Evolutionary conservation across 2,888 invertebrate genomes (phyloP).

Genomic region (Orthosia incerta): DNA sequence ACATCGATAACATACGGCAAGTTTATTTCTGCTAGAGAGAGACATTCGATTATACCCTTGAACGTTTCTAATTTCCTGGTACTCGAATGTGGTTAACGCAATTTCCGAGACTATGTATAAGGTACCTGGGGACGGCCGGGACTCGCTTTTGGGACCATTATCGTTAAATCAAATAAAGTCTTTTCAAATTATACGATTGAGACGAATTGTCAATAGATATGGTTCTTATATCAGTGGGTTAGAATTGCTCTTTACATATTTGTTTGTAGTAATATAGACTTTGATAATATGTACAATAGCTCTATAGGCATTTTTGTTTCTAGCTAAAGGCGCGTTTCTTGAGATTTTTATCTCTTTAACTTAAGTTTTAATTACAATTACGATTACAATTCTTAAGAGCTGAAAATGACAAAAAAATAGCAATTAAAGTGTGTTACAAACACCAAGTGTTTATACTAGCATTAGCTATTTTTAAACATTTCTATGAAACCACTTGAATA

Average conservation of each 20-base stretch:
- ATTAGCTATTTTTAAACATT: neutral
- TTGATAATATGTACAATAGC: neutral
- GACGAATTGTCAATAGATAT: conserved; percentile 74
- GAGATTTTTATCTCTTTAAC: neutral
- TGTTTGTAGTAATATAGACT: conserved; percentile 8
- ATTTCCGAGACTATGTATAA: conserved; percentile 87
- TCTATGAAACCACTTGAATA: neutral
- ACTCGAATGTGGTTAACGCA: conserved; percentile 89
- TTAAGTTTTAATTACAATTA: neutral
- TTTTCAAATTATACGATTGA: conserved; percentile 83
- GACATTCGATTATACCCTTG: conserved; percentile 89
- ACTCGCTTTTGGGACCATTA: conserved; percentile 80
- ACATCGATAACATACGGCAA: conserved; percentile 77
- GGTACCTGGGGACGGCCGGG: conserved; percentile 83
- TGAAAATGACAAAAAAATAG: neutral
- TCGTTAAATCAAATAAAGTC: conserved; percentile 86
- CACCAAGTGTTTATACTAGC: neutral
- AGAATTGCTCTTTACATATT: conserved; percentile 10
- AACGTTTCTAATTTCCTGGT: conserved; percentile 91
- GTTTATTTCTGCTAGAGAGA: conserved; percentile 83
- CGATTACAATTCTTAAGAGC: neutral
- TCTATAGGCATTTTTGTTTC: neutral
- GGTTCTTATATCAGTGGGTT: conserved; percentile 35
- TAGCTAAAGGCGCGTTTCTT: neutral
- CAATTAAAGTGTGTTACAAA: neutral